Base-by-base conservation (phyloP, 1,140 invertebrate genomes). In the Phthorimaea operculella region DNA sequence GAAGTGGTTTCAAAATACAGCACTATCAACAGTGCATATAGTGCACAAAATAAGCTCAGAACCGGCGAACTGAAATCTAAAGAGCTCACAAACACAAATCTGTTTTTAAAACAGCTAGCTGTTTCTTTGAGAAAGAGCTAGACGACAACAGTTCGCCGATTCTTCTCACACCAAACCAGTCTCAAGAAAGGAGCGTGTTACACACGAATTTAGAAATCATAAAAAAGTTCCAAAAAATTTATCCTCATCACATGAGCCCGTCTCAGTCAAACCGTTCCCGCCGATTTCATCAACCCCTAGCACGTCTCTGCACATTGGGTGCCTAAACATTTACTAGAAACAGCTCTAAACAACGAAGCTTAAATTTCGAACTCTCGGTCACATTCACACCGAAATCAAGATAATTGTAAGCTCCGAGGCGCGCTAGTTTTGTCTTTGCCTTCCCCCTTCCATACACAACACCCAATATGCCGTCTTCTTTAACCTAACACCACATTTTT, bases 191-290 rank as follows among this genome's bases (percentile, higher is more conserved):
- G 73, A 72, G 63, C 80, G 80, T 83, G 78, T 81, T 66, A 75
- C 64, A 83, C 80, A 82, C 80, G 80, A 74, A 68, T 69, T 62
- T 57, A 60, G 49, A 63, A 60, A 67, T 66, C 55, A 68, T 60
- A 69, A 72, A 71, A 66, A 66, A 66, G 68, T 57, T 66, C 61
- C 61, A 70, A 74, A 73, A 64, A 63, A 65, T 76, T 81, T 81
- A 79, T 77, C 72, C 77, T 79, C 80, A 83, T 83, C 73, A 72
- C 66, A 83, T 83, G 80, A 84, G 80, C 76, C 77, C 69, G 56
- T 83, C 21, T 28, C 80, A 84, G 77, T 84, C 80, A 74, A 59
- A 79, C 72, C 59, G 68, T 79, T 79, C 59, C 73, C 54, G 59
- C 65, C 76, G 69, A 83, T 78, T 78, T 74, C 72, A 64, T 50